Evolutionary conservation across 2,797 vertebrate genomes (phyloP).

Genomic region (Natrix natrix): DNA sequence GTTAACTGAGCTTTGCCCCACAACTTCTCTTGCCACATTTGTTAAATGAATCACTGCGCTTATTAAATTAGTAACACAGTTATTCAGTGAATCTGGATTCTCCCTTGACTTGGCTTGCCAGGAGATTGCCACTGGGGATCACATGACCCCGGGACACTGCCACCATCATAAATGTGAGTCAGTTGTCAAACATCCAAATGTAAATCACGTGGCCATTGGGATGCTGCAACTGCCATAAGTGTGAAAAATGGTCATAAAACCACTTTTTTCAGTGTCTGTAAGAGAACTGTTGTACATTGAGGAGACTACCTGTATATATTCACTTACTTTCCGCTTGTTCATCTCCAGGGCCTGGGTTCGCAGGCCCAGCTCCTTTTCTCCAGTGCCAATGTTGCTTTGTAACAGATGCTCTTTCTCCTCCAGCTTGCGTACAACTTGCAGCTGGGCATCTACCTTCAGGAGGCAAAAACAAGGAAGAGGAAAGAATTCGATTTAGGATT

Average conservation of each 20-base stretch:
- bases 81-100: neutral
- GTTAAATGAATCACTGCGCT: no score
- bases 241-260: neutral
- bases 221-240: neutral
- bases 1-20: no score
- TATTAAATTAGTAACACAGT: neutral
- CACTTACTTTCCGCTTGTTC: slow-evolving; percentile 92
- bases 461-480: neutral
- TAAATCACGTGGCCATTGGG: neutral
- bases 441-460: slow-evolving; percentile 91
- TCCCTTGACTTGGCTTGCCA: neutral
- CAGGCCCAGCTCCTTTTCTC: slow-evolving; percentile 89
- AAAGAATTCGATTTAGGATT: neutral
- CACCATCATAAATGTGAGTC: neutral
- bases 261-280: neutral
- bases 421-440: slow-evolving; percentile 92
- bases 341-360: slow-evolving; percentile 94
- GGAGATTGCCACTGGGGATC: neutral
- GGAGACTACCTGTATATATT: neutral
- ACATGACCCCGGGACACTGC: no score
- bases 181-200: neutral
- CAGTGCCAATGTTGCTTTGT: slow-evolving; percentile 92
- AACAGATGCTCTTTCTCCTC: slow-evolving; percentile 97
- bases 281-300: neutral
- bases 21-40: no score